Conservation (phyloP, 2,797 vertebrate species). For the Macroramphosus scolopax region DNA sequence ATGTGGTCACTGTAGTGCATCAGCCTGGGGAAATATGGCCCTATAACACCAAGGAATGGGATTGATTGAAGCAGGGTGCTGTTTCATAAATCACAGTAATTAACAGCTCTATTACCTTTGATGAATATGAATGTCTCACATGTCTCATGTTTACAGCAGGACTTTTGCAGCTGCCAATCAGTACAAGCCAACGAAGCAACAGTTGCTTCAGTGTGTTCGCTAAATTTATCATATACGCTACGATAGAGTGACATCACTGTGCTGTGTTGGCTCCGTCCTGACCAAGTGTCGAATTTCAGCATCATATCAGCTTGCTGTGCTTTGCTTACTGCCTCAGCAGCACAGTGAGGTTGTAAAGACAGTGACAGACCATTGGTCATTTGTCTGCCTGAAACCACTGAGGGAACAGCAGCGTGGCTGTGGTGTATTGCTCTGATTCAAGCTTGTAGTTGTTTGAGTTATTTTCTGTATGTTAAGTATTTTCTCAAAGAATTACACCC, state of each 20-base stretch:
- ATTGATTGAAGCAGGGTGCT: neutral
- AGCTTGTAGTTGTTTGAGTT: neutral
- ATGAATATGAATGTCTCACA: too few species aligned
- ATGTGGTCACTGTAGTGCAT: too few species aligned
- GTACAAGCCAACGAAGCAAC: slow-evolving; percentile 30
- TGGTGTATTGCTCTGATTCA: too few species aligned
- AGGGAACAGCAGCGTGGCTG: slow-evolving; percentile 5
- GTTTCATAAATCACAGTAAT: too few species aligned
- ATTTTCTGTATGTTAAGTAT: neutral
- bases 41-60: neutral
- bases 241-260: slow-evolving; percentile 38
- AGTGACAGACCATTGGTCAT: slow-evolving; percentile 14
- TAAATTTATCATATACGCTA: slow-evolving; percentile 70
- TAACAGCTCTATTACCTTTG: too few species aligned
- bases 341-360: slow-evolving; percentile 24
- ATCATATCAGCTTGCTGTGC: slow-evolving; percentile 27
- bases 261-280: slow-evolving; percentile 21
- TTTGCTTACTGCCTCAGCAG: slow-evolving; percentile 38
- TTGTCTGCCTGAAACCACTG: slow-evolving; percentile 21
- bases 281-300: slow-evolving; percentile 62
- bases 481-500: neutral
- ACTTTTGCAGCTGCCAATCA: slow-evolving; percentile 36
- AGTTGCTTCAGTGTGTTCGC: slow-evolving; percentile 44
- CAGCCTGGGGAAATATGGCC: neutral
- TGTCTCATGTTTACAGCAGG: neutral